phyloP scores from a whole-genome alignment of 2,888 invertebrate species.

The Andricus quercusramuli region DNA sequence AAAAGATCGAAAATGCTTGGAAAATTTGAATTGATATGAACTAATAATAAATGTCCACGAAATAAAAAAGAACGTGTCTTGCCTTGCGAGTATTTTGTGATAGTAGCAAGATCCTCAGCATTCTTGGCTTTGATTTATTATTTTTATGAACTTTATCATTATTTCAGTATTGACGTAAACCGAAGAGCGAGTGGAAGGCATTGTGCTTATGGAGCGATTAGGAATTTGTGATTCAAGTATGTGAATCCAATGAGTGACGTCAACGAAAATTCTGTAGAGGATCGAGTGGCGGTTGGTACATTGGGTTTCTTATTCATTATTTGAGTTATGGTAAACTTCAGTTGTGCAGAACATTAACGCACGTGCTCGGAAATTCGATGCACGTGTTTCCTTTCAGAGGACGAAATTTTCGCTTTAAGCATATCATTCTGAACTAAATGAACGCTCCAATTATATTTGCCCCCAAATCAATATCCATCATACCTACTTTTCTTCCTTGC shows the following conservation, averaged over 20 bases:
- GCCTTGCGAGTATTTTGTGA: neutral
- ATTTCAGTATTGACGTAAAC: slow-evolving; percentile 1
- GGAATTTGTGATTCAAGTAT: slow-evolving; percentile 1
- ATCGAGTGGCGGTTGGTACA: slow-evolving; percentile 40
- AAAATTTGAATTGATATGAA: neutral
- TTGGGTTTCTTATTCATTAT: slow-evolving; percentile 47
- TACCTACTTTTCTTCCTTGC: neutral
- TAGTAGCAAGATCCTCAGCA: slow-evolving; percentile 2
- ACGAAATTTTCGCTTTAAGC: neutral
- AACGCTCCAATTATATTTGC: neutral
- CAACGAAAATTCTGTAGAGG: slow-evolving; percentile 41
- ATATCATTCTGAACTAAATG: slow-evolving; percentile 11
- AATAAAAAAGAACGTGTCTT: slow-evolving; percentile 29
- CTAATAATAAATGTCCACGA: neutral
- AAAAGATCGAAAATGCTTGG: neutral
- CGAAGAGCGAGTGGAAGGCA: neutral
- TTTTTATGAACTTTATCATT: slow-evolving; percentile 20
- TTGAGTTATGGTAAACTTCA: slow-evolving; percentile 21
- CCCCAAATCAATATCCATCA: slow-evolving; percentile 7
- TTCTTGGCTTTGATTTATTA: slow-evolving; percentile 8
- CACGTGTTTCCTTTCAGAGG: slow-evolving; percentile 23
- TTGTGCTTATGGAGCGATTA: neutral
- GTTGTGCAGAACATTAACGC: slow-evolving; percentile 12
- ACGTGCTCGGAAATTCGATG: slow-evolving; percentile 22
- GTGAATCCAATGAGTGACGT: slow-evolving; percentile 42